Conservation (phyloP, 1,140 invertebrate genomes). For the Trissolcus basalis region DNA sequence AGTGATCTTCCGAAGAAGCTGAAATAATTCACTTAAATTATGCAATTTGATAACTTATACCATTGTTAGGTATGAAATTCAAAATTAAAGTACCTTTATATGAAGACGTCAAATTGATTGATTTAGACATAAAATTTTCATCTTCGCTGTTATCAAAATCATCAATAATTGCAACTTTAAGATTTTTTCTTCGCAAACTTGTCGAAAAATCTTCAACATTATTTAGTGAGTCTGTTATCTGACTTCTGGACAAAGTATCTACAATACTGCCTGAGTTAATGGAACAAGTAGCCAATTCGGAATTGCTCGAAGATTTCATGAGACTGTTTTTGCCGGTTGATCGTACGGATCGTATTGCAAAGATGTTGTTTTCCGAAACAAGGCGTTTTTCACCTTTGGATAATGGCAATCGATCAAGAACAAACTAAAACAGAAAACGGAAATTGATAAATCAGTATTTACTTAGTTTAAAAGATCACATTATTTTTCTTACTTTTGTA, state of each 20-base stretch:
- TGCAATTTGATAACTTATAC: not conserved
- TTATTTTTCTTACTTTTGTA: constrained; percentile 68
- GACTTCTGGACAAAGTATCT: constrained; percentile 17
- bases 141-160: constrained; percentile 62
- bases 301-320: not conserved
- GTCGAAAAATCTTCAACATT: constrained; percentile 27
- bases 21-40: constrained; percentile 11
- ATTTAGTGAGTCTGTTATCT: constrained; percentile 33
- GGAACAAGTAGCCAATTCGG: constrained; percentile 39
- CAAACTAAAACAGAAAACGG: constrained; percentile 71
- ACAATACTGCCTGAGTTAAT: constrained; percentile 33
- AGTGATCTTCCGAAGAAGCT: constrained; percentile 73
- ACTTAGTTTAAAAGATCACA: no score
- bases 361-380: constrained; percentile 65
- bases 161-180: constrained; percentile 68
- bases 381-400: constrained; percentile 76
- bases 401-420: constrained; percentile 77
- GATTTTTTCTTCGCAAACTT: constrained; percentile 59
- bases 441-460: not conserved
- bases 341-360: constrained; percentile 53
- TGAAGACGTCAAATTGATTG: constrained; percentile 46
- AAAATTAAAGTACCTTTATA: constrained; percentile 28
- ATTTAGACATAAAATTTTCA: constrained; percentile 47
- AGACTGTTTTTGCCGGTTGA: constrained; percentile 47
- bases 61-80: no score